Base-by-base conservation (phyloP, 2,113 vertebrate genomes). In the Opisthocomus hoazin region DNA sequence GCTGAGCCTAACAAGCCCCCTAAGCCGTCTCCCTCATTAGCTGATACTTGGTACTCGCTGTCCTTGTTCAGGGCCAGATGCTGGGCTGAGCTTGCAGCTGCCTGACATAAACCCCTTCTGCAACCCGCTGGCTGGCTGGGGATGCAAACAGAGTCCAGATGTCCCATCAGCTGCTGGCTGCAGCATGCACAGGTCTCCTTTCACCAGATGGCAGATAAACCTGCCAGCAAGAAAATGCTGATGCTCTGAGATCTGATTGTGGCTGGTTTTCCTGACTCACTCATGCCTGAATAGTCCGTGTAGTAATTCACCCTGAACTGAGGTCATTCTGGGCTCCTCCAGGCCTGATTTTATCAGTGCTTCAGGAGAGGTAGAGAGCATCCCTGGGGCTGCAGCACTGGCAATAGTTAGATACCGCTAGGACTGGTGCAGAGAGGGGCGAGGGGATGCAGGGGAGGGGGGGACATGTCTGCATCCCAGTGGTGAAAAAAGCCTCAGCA, bases 1-100 rank as follows among this genome's bases (percentile, higher is more conserved):
- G 63, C 14, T 53, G 63, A 53, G 54, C 32, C 21, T 39, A n/a
- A 30, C 18, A 19, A 66, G 12, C 11, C 19, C 29, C 15, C 27
- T 22, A 10, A 10, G 13, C 34, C 18, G 6, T 10, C 46, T 61
- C 43, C 23, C 46, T 60, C 3, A 0, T 43, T 14, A 77, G 32
- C 16, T 78, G 32, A 16, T 20, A 8, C 10, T 15, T 8, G 29
- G 36, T 12, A n/a, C 0, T 1, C 5, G 1, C 24, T 19, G 36
- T 34, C 43, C 51, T 36, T 11, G 1, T 36, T 22, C 53, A 36
- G 16, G 26, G 36, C 4, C 36, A 20, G 36, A 23, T n/a, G 19
- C 23, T 10, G 43, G 19, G 18, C 60, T 16, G 21, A 43, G 45
- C 53, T 26, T 22, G 20, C 30, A 22, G 23, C n/a, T 45, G 43